Percentiles rank a stretch among this genome's conserved stretches.
Conservation (phyloP, 2,797 vertebrate species). For the Chaetodon trifasciatus region DNA sequence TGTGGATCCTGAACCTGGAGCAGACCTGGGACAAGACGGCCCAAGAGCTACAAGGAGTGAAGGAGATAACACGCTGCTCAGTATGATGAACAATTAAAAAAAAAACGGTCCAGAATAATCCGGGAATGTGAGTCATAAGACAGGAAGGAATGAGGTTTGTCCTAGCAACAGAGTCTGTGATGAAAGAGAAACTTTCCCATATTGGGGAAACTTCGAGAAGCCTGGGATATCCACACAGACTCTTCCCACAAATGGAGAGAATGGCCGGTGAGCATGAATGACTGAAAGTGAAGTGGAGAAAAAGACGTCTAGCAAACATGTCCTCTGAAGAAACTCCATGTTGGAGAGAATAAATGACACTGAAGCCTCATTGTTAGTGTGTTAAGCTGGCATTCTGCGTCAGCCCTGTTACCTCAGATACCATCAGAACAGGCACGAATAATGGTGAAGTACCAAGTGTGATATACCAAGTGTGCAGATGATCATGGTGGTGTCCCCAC, state of each 20-base stretch:
- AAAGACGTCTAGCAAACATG: constrained; percentile 1
- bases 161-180: constrained; percentile 38
- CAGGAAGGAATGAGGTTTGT: constrained; percentile 30
- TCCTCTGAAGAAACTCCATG: constrained; percentile 59
- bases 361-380: constrained; percentile 48
- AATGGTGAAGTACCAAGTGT: no score
- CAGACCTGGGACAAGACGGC: neutral
- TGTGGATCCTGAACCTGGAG: constrained; percentile 25
- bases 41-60: constrained; percentile 19
- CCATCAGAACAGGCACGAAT: constrained; percentile 33
- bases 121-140: constrained; percentile 41
- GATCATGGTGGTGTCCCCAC: constrained; percentile 4
- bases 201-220: constrained; percentile 76
- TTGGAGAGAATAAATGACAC: constrained; percentile 60
- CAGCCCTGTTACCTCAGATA: constrained; percentile 69
- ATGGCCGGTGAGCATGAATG: constrained; percentile 11
- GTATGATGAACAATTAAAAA: constrained; percentile 26
- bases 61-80: constrained; percentile 45
- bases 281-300: constrained; percentile 30
- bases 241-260: constrained; percentile 5
- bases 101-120: constrained; percentile 42
- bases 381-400: constrained; percentile 53
- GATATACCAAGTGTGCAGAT: constrained; percentile 22
- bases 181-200: constrained; percentile 76
- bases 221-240: constrained; percentile 19